Percentiles rank a stretch among this genome's conserved stretches.
These are phyloP conservation scores for Seladonia tumulorum DNA, from an alignment of 2,888 invertebrate species.

Conservation along the genomic window DNA sequence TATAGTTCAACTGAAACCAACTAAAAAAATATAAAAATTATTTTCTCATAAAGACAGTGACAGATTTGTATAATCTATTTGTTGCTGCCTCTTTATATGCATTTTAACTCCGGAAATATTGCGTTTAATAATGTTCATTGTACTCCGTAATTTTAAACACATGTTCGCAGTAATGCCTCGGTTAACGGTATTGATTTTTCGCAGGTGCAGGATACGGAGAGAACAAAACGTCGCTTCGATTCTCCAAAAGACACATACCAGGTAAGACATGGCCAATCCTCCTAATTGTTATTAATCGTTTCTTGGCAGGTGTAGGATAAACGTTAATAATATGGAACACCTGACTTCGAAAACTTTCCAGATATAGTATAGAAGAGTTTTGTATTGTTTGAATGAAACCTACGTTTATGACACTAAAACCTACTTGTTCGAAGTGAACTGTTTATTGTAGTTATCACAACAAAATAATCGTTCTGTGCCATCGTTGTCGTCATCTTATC, in stretches of 20 bases:
- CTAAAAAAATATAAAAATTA: no score
- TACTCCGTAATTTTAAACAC: not conserved
- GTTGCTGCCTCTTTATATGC: no score
- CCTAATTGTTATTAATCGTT: not conserved
- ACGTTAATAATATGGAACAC: not conserved
- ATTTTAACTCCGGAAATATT: no score
- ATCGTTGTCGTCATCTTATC: no score
- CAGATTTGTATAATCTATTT: no score
- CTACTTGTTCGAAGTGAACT: no score
- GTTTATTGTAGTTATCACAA: no score
- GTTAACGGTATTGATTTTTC: not conserved
- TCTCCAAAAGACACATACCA: not conserved
- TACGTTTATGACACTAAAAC: no score
- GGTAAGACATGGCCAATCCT: not conserved
- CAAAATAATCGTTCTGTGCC: no score
- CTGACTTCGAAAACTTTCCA: not conserved
- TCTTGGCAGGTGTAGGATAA: not conserved
- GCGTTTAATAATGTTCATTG: not conserved
- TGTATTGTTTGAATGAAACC: no score
- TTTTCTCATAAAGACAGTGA: no score
- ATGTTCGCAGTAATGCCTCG: not conserved
- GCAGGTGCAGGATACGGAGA: not conserved
- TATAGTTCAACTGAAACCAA: no score
- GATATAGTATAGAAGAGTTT: not conserved
- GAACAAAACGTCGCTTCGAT: not conserved